phyloP scores from a whole-genome alignment of 1,140 invertebrate species.

The Papilio dardanus region DNA sequence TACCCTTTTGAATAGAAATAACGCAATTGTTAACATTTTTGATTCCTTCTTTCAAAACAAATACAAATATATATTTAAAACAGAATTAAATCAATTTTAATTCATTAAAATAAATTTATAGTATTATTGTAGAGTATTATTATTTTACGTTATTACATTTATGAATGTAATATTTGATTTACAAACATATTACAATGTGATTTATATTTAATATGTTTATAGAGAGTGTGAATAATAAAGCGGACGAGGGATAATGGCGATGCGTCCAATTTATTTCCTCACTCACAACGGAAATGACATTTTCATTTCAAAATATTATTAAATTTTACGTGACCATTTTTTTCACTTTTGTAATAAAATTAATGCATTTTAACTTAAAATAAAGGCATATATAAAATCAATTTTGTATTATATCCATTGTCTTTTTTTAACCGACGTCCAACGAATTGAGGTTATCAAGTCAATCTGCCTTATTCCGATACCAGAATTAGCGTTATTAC shows the following conservation, averaged over 20 bases:
- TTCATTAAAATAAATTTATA: not conserved
- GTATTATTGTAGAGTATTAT: not conserved
- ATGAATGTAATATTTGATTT: not conserved
- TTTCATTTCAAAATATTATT: conserved; percentile 1
- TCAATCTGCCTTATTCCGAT: no score
- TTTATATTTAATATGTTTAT: conserved; percentile 22
- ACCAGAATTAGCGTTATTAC: no score
- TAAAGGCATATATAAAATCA: not conserved
- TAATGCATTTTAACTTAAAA: not conserved
- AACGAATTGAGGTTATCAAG: no score
- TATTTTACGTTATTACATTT: not conserved
- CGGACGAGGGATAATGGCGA: not conserved
- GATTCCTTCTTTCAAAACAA: no score
- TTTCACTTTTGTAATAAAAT: not conserved
- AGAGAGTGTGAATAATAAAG: conserved; percentile 6
- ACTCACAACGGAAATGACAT: conserved; percentile 15
- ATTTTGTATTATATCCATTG: not conserved
- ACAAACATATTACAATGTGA: conserved; percentile 15
- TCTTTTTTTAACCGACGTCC: not conserved
- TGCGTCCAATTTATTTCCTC: conserved; percentile 17
- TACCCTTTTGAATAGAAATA: no score
- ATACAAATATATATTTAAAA: no score
- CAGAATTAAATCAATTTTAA: no score
- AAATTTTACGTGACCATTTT: not conserved
- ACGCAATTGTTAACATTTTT: no score